Evolutionary conservation across 2,888 invertebrate species (phyloP).

Genomic region (Drosophila acutilabella): DNA sequence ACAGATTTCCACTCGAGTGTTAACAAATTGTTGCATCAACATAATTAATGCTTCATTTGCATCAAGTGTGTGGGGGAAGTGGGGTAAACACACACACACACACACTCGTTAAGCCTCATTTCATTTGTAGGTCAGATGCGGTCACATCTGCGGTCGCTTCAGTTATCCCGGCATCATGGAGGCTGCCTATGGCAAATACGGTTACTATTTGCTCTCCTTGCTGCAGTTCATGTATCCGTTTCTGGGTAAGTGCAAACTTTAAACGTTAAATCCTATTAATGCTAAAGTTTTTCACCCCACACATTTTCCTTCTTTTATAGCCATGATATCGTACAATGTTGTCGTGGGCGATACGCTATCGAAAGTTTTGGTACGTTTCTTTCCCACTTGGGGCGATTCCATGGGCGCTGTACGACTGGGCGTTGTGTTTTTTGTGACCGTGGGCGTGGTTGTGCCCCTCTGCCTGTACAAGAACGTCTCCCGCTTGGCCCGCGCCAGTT

Average conservation of each 20-base stretch:
- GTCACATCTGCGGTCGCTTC: slow-evolving; percentile 91
- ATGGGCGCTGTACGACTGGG: slow-evolving; percentile 85
- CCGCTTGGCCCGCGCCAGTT: slow-evolving; percentile 84
- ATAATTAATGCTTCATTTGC: slow-evolving; percentile 47
- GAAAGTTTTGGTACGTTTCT: slow-evolving; percentile 91
- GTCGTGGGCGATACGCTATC: slow-evolving; percentile 94
- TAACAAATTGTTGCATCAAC: slow-evolving; percentile 40
- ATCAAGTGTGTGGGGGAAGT: not conserved
- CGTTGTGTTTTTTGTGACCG: slow-evolving; percentile 89
- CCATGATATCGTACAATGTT: slow-evolving; percentile 95
- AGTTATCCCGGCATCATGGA: slow-evolving; percentile 92
- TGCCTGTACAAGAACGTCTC: slow-evolving; percentile 92
- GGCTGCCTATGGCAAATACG: slow-evolving; percentile 91
- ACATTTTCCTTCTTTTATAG: slow-evolving; percentile 86
- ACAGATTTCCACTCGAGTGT: not conserved
- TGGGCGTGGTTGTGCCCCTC: slow-evolving; percentile 91
- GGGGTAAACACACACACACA: not conserved
- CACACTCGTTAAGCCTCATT: slow-evolving; percentile 29
- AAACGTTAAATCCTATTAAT: slow-evolving; percentile 41
- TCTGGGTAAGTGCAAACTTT: slow-evolving; percentile 87
- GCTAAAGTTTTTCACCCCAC: slow-evolving; percentile 7
- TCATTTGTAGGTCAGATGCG: slow-evolving; percentile 86
- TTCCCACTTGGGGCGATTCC: slow-evolving; percentile 85
- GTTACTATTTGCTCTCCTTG: slow-evolving; percentile 90
- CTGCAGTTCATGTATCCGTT: slow-evolving; percentile 94